These are phyloP conservation scores for Eumeta japonica DNA, from an alignment of 1,140 invertebrate genomes.

Conservation along the genomic window DNA sequence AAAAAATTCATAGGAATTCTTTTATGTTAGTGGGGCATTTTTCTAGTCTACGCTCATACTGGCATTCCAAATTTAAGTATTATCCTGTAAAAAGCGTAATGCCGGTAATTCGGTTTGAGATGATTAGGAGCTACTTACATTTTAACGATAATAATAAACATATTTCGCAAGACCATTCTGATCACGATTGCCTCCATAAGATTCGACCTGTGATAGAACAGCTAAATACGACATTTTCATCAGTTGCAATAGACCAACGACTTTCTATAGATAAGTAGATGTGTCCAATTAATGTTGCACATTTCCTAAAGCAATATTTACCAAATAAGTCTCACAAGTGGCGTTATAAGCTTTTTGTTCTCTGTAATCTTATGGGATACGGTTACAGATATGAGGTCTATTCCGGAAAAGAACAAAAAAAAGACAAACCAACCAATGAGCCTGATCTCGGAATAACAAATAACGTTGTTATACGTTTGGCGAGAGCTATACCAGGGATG, in stretches of 20 bases:
- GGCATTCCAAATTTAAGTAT: no score
- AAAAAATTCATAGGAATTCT: constrained; percentile 7
- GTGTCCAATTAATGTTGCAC: no score
- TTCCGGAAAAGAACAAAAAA: no score
- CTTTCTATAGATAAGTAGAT: no score
- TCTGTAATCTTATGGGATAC: no score
- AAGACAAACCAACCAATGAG: constrained; percentile 19
- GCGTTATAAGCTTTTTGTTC: no score
- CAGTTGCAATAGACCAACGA: constrained; percentile 18
- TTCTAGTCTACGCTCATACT: constrained; percentile 4
- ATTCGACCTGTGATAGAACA: constrained; percentile 22
- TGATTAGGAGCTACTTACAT: constrained; percentile 2
- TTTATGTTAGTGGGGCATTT: constrained; percentile 4
- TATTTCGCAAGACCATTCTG: constrained; percentile 3
- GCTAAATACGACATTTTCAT: constrained; percentile 22
- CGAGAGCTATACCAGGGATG: constrained; percentile 18
- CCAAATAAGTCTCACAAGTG: no score
- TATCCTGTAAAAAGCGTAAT: no score
- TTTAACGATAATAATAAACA: background rate
- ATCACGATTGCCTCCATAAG: constrained; percentile 22
- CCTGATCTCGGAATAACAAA: constrained; percentile 23
- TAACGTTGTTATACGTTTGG: constrained; percentile 21
- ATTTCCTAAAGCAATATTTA: no score
- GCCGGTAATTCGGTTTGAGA: constrained; percentile 6
- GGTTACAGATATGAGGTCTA: no score